Evolutionary conservation across 2,113 vertebrate species (phyloP).

Genomic region (Lichenostomus cassidix): DNA sequence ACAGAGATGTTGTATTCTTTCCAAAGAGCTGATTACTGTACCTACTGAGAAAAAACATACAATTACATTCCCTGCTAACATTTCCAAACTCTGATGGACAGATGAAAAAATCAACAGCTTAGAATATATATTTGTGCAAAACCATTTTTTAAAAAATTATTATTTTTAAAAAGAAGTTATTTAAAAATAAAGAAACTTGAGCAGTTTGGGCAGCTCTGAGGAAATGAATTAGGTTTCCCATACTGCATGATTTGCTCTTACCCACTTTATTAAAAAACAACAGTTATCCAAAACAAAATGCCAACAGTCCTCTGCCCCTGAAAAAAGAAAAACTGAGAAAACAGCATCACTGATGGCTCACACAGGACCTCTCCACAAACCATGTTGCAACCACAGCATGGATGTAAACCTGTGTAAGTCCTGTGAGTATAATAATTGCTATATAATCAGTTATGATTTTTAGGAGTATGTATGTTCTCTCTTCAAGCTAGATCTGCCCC

Average conservation of each 20-base stretch:
- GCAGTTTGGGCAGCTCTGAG: not conserved
- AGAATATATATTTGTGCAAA: not conserved
- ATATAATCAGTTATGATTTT: not conserved
- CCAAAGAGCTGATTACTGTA: not conserved
- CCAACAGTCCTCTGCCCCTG: too few species aligned
- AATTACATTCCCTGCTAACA: not conserved
- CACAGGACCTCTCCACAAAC: not conserved
- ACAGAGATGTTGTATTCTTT: not conserved
- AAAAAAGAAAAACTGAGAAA: not conserved
- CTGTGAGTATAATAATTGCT: not conserved
- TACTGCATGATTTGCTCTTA: not conserved
- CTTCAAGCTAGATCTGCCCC: not conserved
- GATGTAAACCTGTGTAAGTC: not conserved
- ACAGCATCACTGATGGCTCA: not conserved
- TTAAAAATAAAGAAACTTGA: not conserved
- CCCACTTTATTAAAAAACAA: not conserved
- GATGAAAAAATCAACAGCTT: not conserved
- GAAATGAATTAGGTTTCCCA: not conserved
- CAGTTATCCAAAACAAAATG: not conserved
- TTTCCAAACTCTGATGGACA: not conserved
- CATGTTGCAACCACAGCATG: not conserved
- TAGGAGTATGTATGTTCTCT: not conserved
- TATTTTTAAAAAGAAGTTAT: not conserved
- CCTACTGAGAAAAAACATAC: not conserved
- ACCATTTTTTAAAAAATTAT: not conserved